These are phyloP conservation scores for Atrina japonica DNA, from an alignment of 2,888 invertebrate genomes.

Conservation along the genomic window DNA sequence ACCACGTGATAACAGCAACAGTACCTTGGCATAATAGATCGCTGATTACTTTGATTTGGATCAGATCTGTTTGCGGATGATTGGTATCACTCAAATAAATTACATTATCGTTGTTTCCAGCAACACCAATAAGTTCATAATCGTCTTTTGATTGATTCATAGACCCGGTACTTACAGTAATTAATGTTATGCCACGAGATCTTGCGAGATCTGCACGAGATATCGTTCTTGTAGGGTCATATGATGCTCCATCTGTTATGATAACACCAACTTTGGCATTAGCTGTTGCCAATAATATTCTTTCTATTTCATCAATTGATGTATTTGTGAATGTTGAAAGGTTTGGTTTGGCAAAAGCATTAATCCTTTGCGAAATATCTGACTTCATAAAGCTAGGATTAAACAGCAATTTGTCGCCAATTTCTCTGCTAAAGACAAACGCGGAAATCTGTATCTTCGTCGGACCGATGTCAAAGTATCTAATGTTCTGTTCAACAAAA, in stretches of 20 bases:
- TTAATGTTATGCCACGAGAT: neutral
- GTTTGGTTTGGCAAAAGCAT: neutral
- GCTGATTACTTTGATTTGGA: conserved; percentile 2
- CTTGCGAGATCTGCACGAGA: conserved; percentile 2
- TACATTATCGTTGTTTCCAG: conserved; percentile 15
- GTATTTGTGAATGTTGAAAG: conserved; percentile 14
- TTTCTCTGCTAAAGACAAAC: conserved; percentile 7
- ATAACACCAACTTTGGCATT: conserved; percentile 10
- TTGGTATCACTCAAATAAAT: conserved; percentile 7
- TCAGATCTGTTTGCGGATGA: conserved; percentile 14
- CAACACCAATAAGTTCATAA: neutral
- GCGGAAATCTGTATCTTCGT: conserved; percentile 17
- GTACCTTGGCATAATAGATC: conserved; percentile 24
- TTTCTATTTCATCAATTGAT: conserved; percentile 5
- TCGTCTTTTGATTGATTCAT: conserved; percentile 4
- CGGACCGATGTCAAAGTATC: conserved; percentile 7
- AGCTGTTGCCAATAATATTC: neutral
- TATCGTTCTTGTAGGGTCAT: conserved; percentile 11
- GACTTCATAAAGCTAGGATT: neutral
- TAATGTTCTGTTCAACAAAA: conserved; percentile 20
- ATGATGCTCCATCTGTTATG: conserved; percentile 16
- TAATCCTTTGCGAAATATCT: neutral
- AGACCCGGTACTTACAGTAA: conserved; percentile 5
- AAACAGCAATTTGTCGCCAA: conserved; percentile 6
- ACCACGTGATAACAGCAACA: too few species aligned